phyloP scores from a whole-genome alignment of 2,888 invertebrate genomes.

The Atethmia centrago region DNA sequence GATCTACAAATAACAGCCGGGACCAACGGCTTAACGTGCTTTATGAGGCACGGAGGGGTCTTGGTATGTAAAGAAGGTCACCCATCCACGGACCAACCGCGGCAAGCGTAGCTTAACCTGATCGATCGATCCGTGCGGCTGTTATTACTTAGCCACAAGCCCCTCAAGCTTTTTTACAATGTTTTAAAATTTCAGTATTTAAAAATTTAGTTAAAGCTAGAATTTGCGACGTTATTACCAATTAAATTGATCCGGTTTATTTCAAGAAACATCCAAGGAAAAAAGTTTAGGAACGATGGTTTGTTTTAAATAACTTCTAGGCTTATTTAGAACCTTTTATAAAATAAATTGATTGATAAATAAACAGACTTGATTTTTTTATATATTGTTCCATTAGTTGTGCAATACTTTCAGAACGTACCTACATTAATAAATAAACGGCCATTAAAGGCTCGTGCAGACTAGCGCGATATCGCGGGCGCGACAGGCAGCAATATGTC shows the following conservation, averaged over 20 bases:
- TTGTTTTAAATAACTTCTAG: neutral
- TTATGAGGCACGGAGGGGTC: no score
- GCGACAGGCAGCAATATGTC: no score
- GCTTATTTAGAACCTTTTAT: neutral
- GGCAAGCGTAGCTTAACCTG: no score
- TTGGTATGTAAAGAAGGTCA: no score
- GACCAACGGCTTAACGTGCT: no score
- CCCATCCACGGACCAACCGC: no score
- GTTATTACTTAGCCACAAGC: no score
- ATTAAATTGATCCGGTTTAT: neutral
- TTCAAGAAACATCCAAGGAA: neutral
- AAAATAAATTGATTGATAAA: neutral
- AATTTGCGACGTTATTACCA: no score
- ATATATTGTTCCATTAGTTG: neutral
- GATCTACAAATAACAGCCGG: no score
- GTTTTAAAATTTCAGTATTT: neutral
- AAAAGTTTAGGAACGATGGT: neutral
- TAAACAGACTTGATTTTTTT: neutral
- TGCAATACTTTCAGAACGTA: neutral
- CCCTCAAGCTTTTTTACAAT: neutral
- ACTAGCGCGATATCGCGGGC: no score
- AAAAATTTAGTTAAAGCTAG: neutral
- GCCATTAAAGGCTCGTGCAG: no score
- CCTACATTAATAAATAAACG: conserved; percentile 3
- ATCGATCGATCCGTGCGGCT: no score